Base-by-base conservation (phyloP, 2,888 invertebrate genomes). In the Hyppa rectilinea region DNA sequence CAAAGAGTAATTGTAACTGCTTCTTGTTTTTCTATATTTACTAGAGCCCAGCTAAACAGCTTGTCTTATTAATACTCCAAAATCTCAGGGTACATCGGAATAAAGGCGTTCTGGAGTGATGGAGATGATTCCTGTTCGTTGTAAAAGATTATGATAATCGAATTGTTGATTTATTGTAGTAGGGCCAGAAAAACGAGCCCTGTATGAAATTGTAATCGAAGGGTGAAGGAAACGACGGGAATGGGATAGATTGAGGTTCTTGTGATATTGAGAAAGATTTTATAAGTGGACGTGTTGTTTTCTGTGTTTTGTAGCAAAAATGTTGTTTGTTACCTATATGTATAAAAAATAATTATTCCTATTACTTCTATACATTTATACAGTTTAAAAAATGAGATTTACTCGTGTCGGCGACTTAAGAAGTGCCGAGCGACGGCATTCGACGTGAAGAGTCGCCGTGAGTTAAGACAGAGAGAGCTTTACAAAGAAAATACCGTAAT, bases 61-160 rank as follows among this genome's bases (percentile, higher is more conserved):
- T 72, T 34, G 52, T 82, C 56, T 36, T n/a, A 50, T 79, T 40
- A 45, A 72, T 72, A 79, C 83, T 40, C 34, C 1, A 12, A 5
- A 10, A 40, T 40, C 17, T 4, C 12, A 36, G 59, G 58, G 67
- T 75, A 75, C 70, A 80, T 63, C 74, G 78, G 72, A 66, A 78
- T 73, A 82, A 80, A 82, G 77, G 71, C 63, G 75, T 84, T 80
- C 75, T 67, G 56, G 36, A 59, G 68, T 81, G 81, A 82, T 74
- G 76, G 59, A 79, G 74, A 84, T 82, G 86, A 81, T 76, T 86
- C 66, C 69, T 80, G 78, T 70, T 70, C 77, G 77, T 70, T 80
- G 83, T 82, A 84, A 85, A 85, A 85, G 75, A 80, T 85, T 86
- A 85, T 86, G 85, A 73, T 84, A 85, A 85, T 85, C 81, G 85